phyloP scores from a whole-genome alignment of 2,797 vertebrate genomes.

The Hippocampus kuda region DNA sequence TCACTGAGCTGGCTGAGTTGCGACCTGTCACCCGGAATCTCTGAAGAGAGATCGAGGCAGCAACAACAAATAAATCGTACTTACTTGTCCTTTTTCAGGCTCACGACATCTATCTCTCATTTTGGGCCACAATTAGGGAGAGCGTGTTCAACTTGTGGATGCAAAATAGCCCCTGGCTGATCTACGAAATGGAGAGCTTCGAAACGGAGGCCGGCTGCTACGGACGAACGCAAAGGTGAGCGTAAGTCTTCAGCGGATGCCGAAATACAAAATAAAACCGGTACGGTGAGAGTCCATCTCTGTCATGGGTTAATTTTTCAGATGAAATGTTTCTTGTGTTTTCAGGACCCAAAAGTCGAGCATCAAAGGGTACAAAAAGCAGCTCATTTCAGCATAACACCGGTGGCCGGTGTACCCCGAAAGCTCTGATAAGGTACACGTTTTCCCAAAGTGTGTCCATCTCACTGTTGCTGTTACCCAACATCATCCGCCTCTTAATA shows the following conservation, averaged over 20 bases:
- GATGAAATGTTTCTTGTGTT: not conserved
- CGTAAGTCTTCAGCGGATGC: not conserved
- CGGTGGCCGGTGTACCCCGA: not conserved
- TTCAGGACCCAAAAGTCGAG: too few relatives aligned
- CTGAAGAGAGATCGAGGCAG: conserved; percentile 31
- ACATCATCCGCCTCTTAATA: not conserved
- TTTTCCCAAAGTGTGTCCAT: too few relatives aligned
- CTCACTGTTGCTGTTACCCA: not conserved
- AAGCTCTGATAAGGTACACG: not conserved
- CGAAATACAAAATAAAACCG: not conserved
- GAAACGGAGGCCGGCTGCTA: not conserved
- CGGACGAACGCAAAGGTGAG: not conserved
- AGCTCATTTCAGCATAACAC: not conserved
- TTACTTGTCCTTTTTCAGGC: not conserved
- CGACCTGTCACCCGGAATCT: conserved; percentile 32
- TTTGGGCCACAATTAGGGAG: not conserved
- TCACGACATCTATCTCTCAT: not conserved
- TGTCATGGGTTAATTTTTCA: not conserved
- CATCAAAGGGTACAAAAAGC: not conserved
- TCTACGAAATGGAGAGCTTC: not conserved
- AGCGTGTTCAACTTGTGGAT: not conserved
- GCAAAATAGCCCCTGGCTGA: not conserved
- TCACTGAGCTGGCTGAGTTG: conserved; percentile 40
- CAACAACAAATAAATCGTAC: conserved; percentile 37
- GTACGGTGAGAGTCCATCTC: not conserved